Evolutionary conservation across 35 echinoderm and acorn worm species (phyloP), one percentile per base, ranked within the genome.

Genomic region (Stichopus chloronotus): DNA sequence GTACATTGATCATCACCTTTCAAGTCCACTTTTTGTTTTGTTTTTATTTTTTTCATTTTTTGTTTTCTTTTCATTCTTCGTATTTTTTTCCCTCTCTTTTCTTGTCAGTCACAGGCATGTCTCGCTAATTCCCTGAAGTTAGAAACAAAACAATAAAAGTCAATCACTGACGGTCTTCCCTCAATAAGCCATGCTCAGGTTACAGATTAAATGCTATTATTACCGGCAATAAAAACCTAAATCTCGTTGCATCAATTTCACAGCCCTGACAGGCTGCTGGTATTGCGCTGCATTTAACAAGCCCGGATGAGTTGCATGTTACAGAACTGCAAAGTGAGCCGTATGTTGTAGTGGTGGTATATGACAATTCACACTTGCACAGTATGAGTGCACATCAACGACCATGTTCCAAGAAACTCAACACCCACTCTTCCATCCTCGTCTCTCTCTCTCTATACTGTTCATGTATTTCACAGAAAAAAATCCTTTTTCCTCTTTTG

Each of bases 121-220:
- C 19, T 5, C 69, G 22, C 30, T 20, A 24, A 24, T 16, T 74
- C 69, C 69, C 69, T 74, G 6, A 74, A 74, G 69, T 14, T 74
- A 74, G 22, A 74, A n/a, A 74, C 5, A 6, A n/a, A 74, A 74
- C 69, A 74, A 74, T 74, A 74, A 85, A 85, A 23, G 82, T 85
- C 82, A 85, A 85, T 85, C 82, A 85, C 14, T 25, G 6, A 25
- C 55, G 4, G 55, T 58, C 14, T 58, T 5, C n/a, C 55, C 16
- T 59, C 21, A 16, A 25, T 59, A 58, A 58, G 55, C 8, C 82
- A 85, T 55, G 7, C 82, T 85, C 55, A 22, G 22, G 17, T 85
- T 85, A 85, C 82, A 85, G 58, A 85, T 58, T 85, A 85, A 85
- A 85, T n/a, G 82, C 55, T 58, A 74, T 74, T 74, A 74, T 74